A percentile compares a stretch with the other conserved stretches of the same genome.
These are phyloP conservation scores for Ochropacha duplaris DNA, from an alignment of 2,888 invertebrate genomes.

Conservation along the genomic window DNA sequence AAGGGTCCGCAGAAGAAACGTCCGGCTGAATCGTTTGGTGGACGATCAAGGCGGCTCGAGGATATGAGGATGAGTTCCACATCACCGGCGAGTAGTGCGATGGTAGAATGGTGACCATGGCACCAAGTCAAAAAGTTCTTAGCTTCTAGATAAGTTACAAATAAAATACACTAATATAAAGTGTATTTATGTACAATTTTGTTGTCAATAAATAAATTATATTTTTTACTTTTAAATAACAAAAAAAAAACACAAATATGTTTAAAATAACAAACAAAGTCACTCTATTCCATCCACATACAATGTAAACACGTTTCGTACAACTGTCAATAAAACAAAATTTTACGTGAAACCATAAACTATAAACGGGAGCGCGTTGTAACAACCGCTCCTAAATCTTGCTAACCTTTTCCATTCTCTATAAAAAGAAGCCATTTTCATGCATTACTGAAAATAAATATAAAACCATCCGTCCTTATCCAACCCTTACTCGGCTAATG, in stretches of 20 bases:
- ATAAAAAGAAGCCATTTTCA: constrained; percentile 30
- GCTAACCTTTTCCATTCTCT: constrained; percentile 15
- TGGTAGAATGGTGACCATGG: too few relatives aligned
- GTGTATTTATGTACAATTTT: too few relatives aligned
- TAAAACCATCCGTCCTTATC: constrained; percentile 32
- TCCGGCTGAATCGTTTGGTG: too few relatives aligned
- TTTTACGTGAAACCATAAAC: constrained; percentile 1
- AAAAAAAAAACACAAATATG: background rate
- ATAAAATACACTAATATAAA: too few relatives aligned
- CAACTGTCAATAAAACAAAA: constrained; percentile 1
- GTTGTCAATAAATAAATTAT: too few relatives aligned
- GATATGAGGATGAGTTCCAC: too few relatives aligned
- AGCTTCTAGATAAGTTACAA: too few relatives aligned
- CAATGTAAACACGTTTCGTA: background rate
- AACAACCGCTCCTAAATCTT: background rate
- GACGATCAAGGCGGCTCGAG: too few relatives aligned
- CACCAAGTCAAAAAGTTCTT: too few relatives aligned
- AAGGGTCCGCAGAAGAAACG: too few relatives aligned
- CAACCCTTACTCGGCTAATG: constrained; percentile 36
- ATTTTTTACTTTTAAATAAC: too few relatives aligned
- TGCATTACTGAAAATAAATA: constrained; percentile 37
- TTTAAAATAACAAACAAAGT: background rate
- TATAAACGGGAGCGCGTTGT: background rate
- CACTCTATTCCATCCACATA: background rate
- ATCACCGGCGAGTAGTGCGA: too few relatives aligned